Evolutionary conservation across 2,113 vertebrate genomes (phyloP).

Genomic region (Hyaena hyaena): DNA sequence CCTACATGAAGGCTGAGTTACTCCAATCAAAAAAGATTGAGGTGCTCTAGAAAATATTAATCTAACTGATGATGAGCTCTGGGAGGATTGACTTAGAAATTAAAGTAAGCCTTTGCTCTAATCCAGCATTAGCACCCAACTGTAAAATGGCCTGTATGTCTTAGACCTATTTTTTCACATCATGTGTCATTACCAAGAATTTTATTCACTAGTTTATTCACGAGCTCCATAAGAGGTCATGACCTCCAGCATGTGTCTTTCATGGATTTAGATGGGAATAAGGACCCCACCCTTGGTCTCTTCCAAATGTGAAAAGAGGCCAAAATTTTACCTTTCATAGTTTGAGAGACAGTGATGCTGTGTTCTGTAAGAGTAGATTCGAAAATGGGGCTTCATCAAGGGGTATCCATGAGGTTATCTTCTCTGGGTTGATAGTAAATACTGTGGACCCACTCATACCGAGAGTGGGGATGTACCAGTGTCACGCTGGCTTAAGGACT

Average conservation of each 20-base stretch:
- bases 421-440: conserved; percentile 10
- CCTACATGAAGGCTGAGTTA: neutral
- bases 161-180: neutral
- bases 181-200: neutral
- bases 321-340: neutral
- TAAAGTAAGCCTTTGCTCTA: neutral
- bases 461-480: conserved; percentile 41
- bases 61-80: neutral
- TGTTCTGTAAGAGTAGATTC: neutral
- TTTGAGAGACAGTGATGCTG: neutral
- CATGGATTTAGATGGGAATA: neutral
- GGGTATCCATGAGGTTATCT: neutral
- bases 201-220: neutral
- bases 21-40: neutral
- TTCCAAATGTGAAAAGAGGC: neutral
- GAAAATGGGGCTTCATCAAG: neutral
- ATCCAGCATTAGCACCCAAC: neutral
- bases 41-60: neutral
- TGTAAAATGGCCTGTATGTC: neutral
- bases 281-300: neutral
- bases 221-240: neutral
- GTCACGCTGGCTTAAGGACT: conserved; percentile 41
- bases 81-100: neutral
- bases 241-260: neutral
- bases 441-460: neutral